phyloP scores from a whole-genome alignment of 2,797 vertebrate species.

The Antrozous pallidus region DNA sequence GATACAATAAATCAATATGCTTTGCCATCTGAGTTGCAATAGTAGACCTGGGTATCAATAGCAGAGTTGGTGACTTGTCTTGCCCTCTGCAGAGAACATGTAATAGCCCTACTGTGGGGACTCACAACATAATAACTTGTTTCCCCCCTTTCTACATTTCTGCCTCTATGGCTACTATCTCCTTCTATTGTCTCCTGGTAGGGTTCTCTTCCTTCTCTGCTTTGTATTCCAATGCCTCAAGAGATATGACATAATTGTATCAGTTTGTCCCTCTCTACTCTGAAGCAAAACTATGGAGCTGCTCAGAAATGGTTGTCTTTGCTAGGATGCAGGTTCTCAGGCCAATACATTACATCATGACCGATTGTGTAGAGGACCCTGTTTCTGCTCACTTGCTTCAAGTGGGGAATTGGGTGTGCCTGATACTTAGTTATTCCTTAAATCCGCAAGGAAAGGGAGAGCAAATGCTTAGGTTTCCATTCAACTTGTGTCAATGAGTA shows the following conservation, averaged over 20 bases:
- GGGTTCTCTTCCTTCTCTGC: neutral
- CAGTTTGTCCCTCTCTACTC: neutral
- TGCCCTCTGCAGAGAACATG: neutral
- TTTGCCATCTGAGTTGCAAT: neutral
- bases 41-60: neutral
- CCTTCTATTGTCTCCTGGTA: neutral
- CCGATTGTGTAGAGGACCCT: neutral
- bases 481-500: neutral
- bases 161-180: neutral
- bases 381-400: neutral
- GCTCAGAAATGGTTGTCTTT: neutral
- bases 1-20: neutral
- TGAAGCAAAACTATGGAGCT: neutral
- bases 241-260: neutral
- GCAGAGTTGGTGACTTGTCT: neutral
- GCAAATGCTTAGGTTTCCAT: neutral
- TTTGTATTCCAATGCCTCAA: neutral
- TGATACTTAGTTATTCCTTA: neutral
- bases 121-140: accelerated
- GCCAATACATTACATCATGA: too few species aligned
- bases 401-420: neutral
- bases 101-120: neutral
- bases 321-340: neutral
- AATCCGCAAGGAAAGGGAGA: neutral
- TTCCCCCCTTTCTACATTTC: neutral